Conservation (phyloP, 2,797 vertebrate genomes). For the Falco berigora region DNA sequence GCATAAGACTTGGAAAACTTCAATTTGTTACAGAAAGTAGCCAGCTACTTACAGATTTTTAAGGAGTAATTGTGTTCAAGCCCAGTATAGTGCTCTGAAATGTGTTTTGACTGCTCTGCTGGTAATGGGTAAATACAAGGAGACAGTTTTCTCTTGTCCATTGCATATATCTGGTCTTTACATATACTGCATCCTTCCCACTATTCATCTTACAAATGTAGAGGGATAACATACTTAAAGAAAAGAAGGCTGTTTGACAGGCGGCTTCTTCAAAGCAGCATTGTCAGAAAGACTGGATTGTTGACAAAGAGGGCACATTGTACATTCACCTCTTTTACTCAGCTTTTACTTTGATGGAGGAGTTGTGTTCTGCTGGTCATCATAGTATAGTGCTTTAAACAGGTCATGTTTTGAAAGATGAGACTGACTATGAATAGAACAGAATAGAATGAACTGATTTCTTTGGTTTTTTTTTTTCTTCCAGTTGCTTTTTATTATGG, state of each 20-base stretch:
- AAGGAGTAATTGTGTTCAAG: not conserved
- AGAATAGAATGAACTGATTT: not conserved
- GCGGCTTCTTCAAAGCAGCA: not conserved
- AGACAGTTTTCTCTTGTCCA: not conserved
- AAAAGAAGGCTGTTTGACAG: not conserved
- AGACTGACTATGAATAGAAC: not conserved
- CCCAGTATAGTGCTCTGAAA: not conserved
- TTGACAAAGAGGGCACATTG: not conserved
- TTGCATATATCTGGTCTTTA: not conserved
- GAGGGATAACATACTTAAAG: not conserved
- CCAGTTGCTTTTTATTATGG: not conserved
- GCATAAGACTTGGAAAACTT: not conserved
- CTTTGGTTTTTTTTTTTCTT: not conserved
- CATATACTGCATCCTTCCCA: not conserved
- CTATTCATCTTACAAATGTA: not conserved
- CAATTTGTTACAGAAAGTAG: not conserved
- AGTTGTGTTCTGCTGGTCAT: not conserved
- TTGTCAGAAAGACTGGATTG: not conserved
- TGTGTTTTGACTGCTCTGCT: not conserved
- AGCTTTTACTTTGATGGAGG: not conserved
- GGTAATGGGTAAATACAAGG: not conserved
- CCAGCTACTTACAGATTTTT: not conserved
- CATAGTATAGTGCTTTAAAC: not conserved
- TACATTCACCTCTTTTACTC: not conserved
- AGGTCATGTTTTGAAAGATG: not conserved